Conservation (phyloP, 1,140 invertebrate genomes). For the Nebria ingens region DNA sequence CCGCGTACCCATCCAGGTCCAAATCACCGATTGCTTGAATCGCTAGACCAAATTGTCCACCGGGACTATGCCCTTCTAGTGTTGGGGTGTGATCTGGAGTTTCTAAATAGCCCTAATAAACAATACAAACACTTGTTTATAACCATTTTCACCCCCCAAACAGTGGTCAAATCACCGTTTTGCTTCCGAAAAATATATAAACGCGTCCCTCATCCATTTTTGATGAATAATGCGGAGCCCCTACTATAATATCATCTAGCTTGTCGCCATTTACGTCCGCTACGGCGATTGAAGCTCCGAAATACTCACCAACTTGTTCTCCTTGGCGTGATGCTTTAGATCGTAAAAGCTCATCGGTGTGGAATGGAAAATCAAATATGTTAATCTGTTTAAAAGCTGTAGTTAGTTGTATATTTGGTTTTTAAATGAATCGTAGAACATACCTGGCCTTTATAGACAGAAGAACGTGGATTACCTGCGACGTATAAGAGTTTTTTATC, state of each 20-base stretch:
- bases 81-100: conserved; percentile 13
- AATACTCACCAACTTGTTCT: conserved; percentile 49
- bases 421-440: conserved; percentile 2
- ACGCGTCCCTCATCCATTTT: conserved; percentile 47
- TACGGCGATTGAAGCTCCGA: conserved; percentile 46
- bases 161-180: conserved; percentile 27
- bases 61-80: conserved; percentile 32
- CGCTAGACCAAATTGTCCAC: conserved; percentile 37
- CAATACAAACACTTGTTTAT: conserved; percentile 10
- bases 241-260: conserved; percentile 53
- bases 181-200: conserved; percentile 41
- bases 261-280: conserved; percentile 52
- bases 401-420: not conserved
- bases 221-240: conserved; percentile 46
- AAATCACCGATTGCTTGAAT: conserved; percentile 40
- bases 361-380: conserved; percentile 28
- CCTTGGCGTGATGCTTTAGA: conserved; percentile 31
- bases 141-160: no score
- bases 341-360: conserved; percentile 15
- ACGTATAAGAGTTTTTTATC: conserved; percentile 32
- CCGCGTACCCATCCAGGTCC: conserved; percentile 37
- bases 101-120: conserved; percentile 21
- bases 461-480: conserved; percentile 36
- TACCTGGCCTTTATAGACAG: conserved; percentile 27
- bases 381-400: conserved; percentile 29